Conservation (phyloP, 2,888 invertebrate species). For the Craniophora ligustri region DNA sequence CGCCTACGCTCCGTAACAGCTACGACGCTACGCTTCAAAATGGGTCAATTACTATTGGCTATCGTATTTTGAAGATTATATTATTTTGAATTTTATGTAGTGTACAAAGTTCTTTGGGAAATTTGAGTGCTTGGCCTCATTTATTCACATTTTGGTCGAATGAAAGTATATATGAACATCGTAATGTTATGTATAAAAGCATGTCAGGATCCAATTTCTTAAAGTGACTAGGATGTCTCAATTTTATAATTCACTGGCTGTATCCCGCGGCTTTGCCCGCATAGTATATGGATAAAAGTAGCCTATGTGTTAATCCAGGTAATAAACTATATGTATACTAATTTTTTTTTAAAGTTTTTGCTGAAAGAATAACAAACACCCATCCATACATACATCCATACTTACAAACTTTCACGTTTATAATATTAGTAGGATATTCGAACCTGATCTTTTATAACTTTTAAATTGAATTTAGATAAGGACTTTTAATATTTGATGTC, state of each 20-base stretch:
- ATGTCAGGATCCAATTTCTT: conserved; percentile 39
- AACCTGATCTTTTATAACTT: conserved; percentile 10
- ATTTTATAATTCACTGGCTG: conserved; percentile 41
- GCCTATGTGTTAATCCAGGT: too few species aligned
- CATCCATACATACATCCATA: too few species aligned
- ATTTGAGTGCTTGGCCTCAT: conserved; percentile 40
- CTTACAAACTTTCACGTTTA: too few species aligned
- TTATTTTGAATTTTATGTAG: conserved; percentile 36
- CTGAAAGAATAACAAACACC: too few species aligned
- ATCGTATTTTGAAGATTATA: conserved; percentile 40
- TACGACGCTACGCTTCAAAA: conserved; percentile 28
- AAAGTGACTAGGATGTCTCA: conserved; percentile 35
- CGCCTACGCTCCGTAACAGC: conserved; percentile 28
- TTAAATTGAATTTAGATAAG: neutral
- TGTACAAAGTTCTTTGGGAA: conserved; percentile 39
- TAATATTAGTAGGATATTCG: too few species aligned
- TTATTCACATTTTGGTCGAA: conserved; percentile 25
- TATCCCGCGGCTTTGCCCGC: too few species aligned
- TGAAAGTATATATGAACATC: conserved; percentile 16
- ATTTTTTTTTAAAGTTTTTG: too few species aligned
- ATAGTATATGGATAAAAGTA: too few species aligned
- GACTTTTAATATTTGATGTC: neutral
- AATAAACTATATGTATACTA: too few species aligned
- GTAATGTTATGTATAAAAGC: conserved; percentile 29
- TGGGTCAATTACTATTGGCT: conserved; percentile 44